These are phyloP conservation scores for Papilio aristodemus DNA, from an alignment of 1,140 invertebrate species.

Conservation along the genomic window DNA sequence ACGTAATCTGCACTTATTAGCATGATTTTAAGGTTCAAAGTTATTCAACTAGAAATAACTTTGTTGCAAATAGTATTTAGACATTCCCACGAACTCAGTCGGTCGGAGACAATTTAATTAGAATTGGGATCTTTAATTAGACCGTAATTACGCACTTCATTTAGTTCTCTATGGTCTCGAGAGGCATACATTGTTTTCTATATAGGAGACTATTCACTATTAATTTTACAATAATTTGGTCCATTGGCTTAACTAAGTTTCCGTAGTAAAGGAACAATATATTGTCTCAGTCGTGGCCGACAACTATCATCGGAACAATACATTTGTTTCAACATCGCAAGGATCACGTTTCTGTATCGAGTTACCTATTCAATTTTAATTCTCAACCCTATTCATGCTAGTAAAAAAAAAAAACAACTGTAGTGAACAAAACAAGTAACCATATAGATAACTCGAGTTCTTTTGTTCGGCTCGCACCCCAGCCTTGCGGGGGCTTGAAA, in stretches of 20 bases:
- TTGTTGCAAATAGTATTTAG: slow-evolving; percentile 10
- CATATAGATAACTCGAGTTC: slow-evolving; percentile 44
- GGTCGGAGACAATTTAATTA: slow-evolving; percentile 50
- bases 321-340: slow-evolving; percentile 16
- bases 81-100: slow-evolving; percentile 34
- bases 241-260: background rate
- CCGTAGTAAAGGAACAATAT: background rate
- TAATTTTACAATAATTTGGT: background rate
- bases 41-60: slow-evolving; percentile 3
- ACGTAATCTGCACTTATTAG: background rate
- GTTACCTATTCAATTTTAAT: slow-evolving; percentile 58
- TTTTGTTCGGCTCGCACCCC: slow-evolving; percentile 53
- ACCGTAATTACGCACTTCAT: slow-evolving; percentile 49
- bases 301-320: background rate
- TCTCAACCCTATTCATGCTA: slow-evolving; percentile 53
- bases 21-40: slow-evolving; percentile 28
- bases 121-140: slow-evolving; percentile 54
- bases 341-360: slow-evolving; percentile 42
- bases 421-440: slow-evolving; percentile 42
- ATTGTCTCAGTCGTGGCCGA: background rate
- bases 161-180: slow-evolving; percentile 42
- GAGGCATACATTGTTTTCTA: background rate
- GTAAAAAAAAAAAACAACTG: slow-evolving; percentile 53
- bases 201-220: background rate
- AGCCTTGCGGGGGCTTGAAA: slow-evolving; percentile 51